Percentiles rank a stretch among this genome's conserved stretches.
These are phyloP conservation scores for Trichomycterus rosablanca DNA, from an alignment of 2,113 vertebrate species.

Conservation along the genomic window DNA sequence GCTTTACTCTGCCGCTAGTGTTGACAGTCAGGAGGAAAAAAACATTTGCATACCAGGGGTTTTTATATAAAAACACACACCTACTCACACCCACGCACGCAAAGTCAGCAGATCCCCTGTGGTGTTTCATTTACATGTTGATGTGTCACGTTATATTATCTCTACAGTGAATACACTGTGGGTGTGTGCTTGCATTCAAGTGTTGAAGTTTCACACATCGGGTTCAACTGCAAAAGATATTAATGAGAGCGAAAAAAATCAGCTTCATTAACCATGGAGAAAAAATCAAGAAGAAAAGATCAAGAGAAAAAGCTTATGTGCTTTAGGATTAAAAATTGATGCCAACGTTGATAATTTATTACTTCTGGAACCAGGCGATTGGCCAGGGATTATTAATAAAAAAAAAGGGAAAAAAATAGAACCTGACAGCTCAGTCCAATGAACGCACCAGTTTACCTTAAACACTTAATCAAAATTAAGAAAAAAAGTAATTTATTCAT, in stretches of 20 bases:
- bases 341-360: too few species aligned
- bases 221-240: conserved; percentile 3
- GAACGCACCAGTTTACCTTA: too few species aligned
- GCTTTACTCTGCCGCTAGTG: conserved; percentile 35
- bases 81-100: conserved; percentile 24
- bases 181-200: conserved; percentile 7
- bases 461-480: too few species aligned
- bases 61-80: conserved; percentile 9
- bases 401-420: conserved; percentile 11
- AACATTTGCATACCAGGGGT: conserved; percentile 22
- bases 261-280: too few species aligned
- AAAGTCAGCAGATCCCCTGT: background rate
- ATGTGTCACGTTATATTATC: conserved; percentile 18
- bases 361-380: too few species aligned
- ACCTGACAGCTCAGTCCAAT: too few species aligned
- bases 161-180: conserved; percentile 9
- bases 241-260: conserved; percentile 2
- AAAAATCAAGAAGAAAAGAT: too few species aligned
- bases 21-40: conserved; percentile 31
- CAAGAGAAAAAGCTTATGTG: too few species aligned
- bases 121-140: conserved; percentile 22
- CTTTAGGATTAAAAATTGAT: too few species aligned
- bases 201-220: background rate
- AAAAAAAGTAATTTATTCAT: too few species aligned
- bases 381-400: too few species aligned